Percentiles rank a stretch among this genome's conserved stretches.
Evolutionary conservation across 2,888 invertebrate species (phyloP).

Genomic region (Pecten maximus): DNA sequence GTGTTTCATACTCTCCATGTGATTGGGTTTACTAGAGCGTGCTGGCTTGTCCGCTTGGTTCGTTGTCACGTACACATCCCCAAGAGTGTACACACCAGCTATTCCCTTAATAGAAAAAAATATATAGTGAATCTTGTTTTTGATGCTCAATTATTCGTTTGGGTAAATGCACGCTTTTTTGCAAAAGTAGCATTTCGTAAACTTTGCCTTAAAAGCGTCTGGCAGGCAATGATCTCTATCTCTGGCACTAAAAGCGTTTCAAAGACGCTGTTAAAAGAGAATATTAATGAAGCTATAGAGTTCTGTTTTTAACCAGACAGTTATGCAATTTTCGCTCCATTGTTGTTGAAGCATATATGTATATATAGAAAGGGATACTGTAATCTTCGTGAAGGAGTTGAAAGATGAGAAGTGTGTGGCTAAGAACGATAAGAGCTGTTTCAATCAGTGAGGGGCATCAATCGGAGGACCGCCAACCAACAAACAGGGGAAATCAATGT

Average conservation of each 20-base stretch:
- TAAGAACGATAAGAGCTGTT: not conserved
- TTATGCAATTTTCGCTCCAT: not conserved
- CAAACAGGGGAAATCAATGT: not conserved
- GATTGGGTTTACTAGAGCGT: not conserved
- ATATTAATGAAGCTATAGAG: not conserved
- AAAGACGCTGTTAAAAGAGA: not conserved
- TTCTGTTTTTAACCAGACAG: not conserved
- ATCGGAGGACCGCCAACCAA: not conserved
- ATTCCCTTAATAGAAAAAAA: slow-evolving; percentile 6
- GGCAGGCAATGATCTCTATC: not conserved
- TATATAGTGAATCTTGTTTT: not conserved
- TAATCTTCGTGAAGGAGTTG: not conserved
- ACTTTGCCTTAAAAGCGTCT: not conserved
- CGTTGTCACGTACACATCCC: not conserved
- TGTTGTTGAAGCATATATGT: not conserved
- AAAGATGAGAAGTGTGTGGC: not conserved
- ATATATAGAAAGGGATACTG: not conserved
- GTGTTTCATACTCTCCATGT: not conserved
- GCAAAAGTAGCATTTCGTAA: not conserved
- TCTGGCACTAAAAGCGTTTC: not conserved
- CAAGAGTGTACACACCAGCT: not conserved
- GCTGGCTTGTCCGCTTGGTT: not conserved
- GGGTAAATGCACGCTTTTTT: not conserved
- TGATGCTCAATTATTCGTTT: not conserved
- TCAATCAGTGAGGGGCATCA: not conserved